These are phyloP conservation scores for Megamerina dolium DNA, from an alignment of 2,888 invertebrate species.

Conservation along the genomic window DNA sequence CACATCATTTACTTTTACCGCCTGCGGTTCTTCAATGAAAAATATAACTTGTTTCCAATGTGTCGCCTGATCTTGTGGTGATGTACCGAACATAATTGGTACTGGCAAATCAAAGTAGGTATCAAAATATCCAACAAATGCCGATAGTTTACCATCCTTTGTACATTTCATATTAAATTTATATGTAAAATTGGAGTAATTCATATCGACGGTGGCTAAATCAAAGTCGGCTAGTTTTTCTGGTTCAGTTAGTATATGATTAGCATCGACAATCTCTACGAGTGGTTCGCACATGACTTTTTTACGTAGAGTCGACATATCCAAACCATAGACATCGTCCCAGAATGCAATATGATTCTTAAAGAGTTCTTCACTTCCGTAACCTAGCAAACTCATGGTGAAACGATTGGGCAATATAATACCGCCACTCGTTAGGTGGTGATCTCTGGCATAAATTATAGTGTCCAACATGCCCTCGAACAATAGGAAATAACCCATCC, in stretches of 20 bases:
- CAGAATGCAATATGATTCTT: slow-evolving; percentile 74
- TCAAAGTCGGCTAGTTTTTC: slow-evolving; percentile 66
- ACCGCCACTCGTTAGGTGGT: slow-evolving; percentile 69
- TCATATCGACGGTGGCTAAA: slow-evolving; percentile 65
- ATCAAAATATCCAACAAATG: slow-evolving; percentile 88
- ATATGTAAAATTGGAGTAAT: slow-evolving; percentile 66
- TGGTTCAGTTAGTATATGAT: slow-evolving; percentile 62
- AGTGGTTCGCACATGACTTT: slow-evolving; percentile 75
- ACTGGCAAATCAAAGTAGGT: slow-evolving; percentile 69
- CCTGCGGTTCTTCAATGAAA: slow-evolving; percentile 67
- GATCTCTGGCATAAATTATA: slow-evolving; percentile 81
- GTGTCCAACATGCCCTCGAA: slow-evolving; percentile 97
- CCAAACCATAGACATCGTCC: slow-evolving; percentile 90
- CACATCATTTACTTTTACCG: slow-evolving; percentile 62
- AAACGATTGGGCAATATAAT: slow-evolving; percentile 78
- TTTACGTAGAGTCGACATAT: slow-evolving; percentile 85
- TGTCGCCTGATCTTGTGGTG: slow-evolving; percentile 60
- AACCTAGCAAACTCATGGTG: slow-evolving; percentile 72
- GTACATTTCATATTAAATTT: slow-evolving; percentile 62
- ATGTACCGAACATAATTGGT: slow-evolving; percentile 61
- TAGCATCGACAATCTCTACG: slow-evolving; percentile 57
- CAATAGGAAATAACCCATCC: slow-evolving; percentile 97
- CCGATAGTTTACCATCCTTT: slow-evolving; percentile 65
- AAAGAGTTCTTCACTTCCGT: slow-evolving; percentile 69
- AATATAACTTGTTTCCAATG: slow-evolving; percentile 83